These are phyloP conservation scores for Dromas ardeola DNA, from an alignment of 2,113 vertebrate species.

Conservation along the genomic window DNA sequence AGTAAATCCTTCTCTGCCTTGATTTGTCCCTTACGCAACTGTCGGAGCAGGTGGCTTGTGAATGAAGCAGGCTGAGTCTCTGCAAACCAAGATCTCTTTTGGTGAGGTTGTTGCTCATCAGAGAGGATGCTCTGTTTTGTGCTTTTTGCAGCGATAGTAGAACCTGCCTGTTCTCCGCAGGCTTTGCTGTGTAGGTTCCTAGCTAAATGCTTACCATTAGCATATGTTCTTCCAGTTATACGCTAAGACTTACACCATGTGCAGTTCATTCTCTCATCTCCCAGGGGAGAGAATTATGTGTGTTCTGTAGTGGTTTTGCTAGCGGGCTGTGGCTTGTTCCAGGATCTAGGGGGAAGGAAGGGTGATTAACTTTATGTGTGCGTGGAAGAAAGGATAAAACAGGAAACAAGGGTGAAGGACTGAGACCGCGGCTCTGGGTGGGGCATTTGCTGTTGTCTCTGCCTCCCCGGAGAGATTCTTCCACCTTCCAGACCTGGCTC, in stretches of 20 bases:
- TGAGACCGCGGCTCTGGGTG: neutral
- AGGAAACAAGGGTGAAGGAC: neutral
- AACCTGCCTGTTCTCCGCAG: neutral
- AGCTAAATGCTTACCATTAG: neutral
- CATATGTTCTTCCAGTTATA: neutral
- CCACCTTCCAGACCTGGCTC: neutral
- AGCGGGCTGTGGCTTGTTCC: slow-evolving; percentile 36
- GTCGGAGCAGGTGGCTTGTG: slow-evolving; percentile 12
- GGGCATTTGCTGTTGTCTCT: neutral
- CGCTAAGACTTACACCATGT: neutral
- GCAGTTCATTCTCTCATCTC: slow-evolving; percentile 31
- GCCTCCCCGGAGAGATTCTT: neutral
- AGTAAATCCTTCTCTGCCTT: neutral
- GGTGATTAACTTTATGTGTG: neutral
- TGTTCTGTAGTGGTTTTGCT: slow-evolving; percentile 54
- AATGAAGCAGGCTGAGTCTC: neutral
- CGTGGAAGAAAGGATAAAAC: neutral
- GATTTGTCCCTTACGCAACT: neutral
- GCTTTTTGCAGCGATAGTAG: neutral
- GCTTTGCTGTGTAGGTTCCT: neutral
- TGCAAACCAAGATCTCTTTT: neutral
- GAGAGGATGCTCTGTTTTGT: neutral
- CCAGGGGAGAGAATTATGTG: slow-evolving; percentile 17
- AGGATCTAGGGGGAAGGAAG: slow-evolving; percentile 21
- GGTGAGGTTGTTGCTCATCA: neutral